Evolutionary conservation across 1,140 invertebrate genomes (phyloP).

Genomic region (Atta texana): DNA sequence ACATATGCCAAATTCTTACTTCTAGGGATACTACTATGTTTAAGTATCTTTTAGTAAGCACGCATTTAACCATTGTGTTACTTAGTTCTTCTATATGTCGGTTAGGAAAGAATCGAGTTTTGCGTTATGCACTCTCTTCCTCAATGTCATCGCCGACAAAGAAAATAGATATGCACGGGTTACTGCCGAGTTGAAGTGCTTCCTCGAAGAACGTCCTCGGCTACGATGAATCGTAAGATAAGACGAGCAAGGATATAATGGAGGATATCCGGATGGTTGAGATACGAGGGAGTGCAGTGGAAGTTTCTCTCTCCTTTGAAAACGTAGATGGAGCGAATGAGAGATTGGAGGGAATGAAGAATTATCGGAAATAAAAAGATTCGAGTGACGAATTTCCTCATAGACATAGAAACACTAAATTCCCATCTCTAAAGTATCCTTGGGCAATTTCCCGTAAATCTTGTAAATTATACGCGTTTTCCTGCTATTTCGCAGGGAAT

Average conservation of each 20-base stretch:
- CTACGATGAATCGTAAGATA: slow-evolving; percentile 40
- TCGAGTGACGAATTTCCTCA: slow-evolving; percentile 16
- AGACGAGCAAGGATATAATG: slow-evolving; percentile 18
- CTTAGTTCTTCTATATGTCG: no score
- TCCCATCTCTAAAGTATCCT: not conserved
- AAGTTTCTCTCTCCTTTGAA: slow-evolving; percentile 4
- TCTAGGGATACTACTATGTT: no score
- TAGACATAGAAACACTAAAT: slow-evolving; percentile 34
- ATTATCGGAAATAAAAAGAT: slow-evolving; percentile 60
- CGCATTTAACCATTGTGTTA: no score
- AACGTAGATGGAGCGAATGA: slow-evolving; percentile 20
- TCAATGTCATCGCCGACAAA: not conserved
- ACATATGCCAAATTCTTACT: no score
- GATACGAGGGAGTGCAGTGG: slow-evolving; percentile 6
- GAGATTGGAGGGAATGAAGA: not conserved
- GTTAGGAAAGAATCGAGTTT: slow-evolving; percentile 41
- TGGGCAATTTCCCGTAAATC: not conserved
- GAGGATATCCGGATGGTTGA: slow-evolving; percentile 33
- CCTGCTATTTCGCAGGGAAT: not conserved
- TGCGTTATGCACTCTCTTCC: not conserved
- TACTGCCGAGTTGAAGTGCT: not conserved
- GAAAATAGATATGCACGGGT: slow-evolving; percentile 42
- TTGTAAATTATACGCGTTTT: not conserved
- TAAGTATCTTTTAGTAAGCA: no score
- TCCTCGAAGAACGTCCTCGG: slow-evolving; percentile 8